Percentiles rank a stretch among this genome's conserved stretches.
Evolutionary conservation across 2,888 invertebrate genomes (phyloP).

Genomic region (Lasioglossum calceatum): DNA sequence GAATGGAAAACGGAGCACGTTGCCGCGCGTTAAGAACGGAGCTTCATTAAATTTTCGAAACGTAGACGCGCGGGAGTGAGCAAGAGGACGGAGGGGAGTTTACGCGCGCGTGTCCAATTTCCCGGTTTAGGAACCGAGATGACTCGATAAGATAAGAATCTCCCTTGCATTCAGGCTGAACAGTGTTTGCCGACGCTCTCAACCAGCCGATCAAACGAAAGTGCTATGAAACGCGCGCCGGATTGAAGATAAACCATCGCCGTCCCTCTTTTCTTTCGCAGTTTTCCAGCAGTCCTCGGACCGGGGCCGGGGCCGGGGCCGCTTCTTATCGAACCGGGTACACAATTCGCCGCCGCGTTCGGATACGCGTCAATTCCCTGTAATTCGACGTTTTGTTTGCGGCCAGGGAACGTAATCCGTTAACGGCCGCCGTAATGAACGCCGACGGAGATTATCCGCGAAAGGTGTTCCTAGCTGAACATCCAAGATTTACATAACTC

Average conservation of each 20-base stretch:
- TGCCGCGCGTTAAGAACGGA: neutral
- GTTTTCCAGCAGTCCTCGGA: neutral
- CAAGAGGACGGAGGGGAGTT: slow-evolving; percentile 28
- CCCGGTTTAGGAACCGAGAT: slow-evolving; percentile 52
- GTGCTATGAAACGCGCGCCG: slow-evolving; percentile 25
- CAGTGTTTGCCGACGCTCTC: slow-evolving; percentile 55
- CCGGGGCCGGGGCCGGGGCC: neutral
- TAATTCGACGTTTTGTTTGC: slow-evolving; percentile 3
- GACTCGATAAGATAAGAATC: slow-evolving; percentile 53
- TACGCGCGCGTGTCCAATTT: slow-evolving; percentile 43
- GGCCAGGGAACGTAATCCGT: neutral
- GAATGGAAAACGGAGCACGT: neutral
- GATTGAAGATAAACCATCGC: slow-evolving; percentile 48
- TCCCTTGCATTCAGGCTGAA: slow-evolving; percentile 43
- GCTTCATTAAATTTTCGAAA: slow-evolving; percentile 9
- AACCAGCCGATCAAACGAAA: slow-evolving; percentile 43
- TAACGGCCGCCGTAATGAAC: neutral
- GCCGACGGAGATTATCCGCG: neutral
- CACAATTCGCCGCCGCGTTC: neutral
- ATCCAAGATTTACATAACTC: neutral
- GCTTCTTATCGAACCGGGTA: neutral
- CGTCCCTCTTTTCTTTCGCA: neutral
- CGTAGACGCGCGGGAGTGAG: neutral
- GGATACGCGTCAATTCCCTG: neutral
- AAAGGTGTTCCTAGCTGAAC: neutral